phyloP scores from a whole-genome alignment of 2,888 invertebrate species.

The Onthophagus sagittarius region DNA sequence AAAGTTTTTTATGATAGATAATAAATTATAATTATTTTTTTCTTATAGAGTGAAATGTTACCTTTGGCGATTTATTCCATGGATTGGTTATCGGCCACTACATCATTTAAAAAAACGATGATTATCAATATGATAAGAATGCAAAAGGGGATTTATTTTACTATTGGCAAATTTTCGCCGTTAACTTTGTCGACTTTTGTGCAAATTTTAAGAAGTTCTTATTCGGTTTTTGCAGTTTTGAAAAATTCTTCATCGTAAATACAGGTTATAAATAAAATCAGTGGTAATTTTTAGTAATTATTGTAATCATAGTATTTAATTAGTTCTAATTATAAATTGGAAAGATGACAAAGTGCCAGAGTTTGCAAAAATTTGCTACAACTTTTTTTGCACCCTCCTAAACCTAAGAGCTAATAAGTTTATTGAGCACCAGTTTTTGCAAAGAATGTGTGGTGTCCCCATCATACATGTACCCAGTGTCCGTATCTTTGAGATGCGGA shows the following conservation, averaged over 20 bases:
- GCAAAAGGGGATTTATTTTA: conserved; percentile 34
- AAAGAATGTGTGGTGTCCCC: too few species aligned
- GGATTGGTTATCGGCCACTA: conserved; percentile 33
- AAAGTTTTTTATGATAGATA: not conserved
- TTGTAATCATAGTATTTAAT: too few species aligned
- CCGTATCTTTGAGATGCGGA: too few species aligned
- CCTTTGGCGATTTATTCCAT: conserved; percentile 26
- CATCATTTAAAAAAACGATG: conserved; percentile 33
- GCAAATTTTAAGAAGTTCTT: conserved; percentile 28
- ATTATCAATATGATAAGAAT: conserved; percentile 34
- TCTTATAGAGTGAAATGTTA: conserved; percentile 25
- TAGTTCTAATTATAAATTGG: too few species aligned
- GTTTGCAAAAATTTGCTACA: too few species aligned
- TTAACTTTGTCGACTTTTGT: conserved; percentile 34
- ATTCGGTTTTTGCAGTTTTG: conserved; percentile 28
- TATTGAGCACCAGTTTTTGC: too few species aligned
- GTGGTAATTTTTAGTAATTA: too few species aligned
- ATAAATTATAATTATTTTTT: not conserved
- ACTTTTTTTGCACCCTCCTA: too few species aligned
- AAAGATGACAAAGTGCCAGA: too few species aligned
- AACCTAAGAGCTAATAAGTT: too few species aligned
- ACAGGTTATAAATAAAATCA: too few species aligned
- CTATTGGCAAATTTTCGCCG: conserved; percentile 36
- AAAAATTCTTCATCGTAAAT: conserved; percentile 17
- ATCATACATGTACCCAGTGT: too few species aligned